A percentile compares a stretch with the other conserved stretches of the same genome.
Evolutionary conservation across 2,797 vertebrate species (phyloP).

Genomic region (Phoxinus dragarum): DNA sequence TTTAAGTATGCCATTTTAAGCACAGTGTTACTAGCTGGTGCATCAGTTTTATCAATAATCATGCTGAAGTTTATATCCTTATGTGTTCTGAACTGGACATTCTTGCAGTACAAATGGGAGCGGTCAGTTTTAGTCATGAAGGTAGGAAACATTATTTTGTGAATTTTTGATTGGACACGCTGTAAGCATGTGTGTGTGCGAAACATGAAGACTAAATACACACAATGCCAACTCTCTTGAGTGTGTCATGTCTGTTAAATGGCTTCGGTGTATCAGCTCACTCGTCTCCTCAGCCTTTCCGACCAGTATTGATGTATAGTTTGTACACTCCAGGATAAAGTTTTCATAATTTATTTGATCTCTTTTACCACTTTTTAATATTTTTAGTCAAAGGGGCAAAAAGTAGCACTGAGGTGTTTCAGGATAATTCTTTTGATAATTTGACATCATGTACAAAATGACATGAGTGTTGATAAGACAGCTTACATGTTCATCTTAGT

Average conservation of each 20-base stretch:
- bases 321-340: slow-evolving; percentile 62
- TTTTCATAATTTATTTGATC: slow-evolving; percentile 67
- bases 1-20: not conserved
- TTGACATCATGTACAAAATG: slow-evolving; percentile 49
- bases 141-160: slow-evolving; percentile 48
- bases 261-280: slow-evolving; percentile 54
- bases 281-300: slow-evolving; percentile 57
- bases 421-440: slow-evolving; percentile 51
- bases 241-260: slow-evolving; percentile 63
- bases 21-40: not conserved
- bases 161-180: slow-evolving; percentile 34
- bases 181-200: slow-evolving; percentile 49
- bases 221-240: slow-evolving; percentile 77
- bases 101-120: slow-evolving; percentile 27
- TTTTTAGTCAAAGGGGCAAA: slow-evolving; percentile 49
- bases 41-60: slow-evolving; percentile 3
- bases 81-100: slow-evolving; percentile 26
- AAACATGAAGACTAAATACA: slow-evolving; percentile 59
- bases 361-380: slow-evolving; percentile 47
- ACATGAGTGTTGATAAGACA: not conserved
- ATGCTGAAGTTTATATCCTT: slow-evolving; percentile 9
- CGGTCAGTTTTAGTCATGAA: slow-evolving; percentile 49
- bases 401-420: slow-evolving; percentile 53
- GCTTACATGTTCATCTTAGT: slow-evolving; percentile 62
- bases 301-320: slow-evolving; percentile 82